Percentiles rank a stretch among this genome's conserved stretches.
These are phyloP conservation scores for Chamaea fasciata DNA, from an alignment of 2,113 vertebrate genomes.

Conservation along the genomic window DNA sequence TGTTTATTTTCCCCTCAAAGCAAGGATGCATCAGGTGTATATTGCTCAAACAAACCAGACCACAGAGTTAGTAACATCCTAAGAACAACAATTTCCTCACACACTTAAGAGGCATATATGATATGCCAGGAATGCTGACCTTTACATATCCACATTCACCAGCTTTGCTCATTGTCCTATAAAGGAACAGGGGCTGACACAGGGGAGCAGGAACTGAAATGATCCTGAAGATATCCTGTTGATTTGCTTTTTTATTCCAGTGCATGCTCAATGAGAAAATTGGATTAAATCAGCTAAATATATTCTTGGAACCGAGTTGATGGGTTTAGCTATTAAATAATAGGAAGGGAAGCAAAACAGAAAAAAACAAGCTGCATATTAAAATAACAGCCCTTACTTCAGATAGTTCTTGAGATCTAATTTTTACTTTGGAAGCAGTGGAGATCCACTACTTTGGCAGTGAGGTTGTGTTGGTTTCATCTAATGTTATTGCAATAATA, in stretches of 20 bases:
- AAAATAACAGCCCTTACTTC: not conserved
- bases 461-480: not conserved
- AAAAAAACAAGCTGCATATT: not conserved
- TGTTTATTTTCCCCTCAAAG: not conserved
- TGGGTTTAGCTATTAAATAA: not conserved
- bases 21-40: not conserved
- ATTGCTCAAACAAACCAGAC: not conserved
- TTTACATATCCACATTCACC: not conserved
- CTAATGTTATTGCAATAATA: not conserved
- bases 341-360: not conserved
- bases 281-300: constrained; percentile 28
- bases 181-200: not conserved
- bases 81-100: not conserved
- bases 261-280: constrained; percentile 22
- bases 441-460: not conserved
- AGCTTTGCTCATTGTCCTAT: not conserved
- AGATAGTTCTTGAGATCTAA: not conserved
- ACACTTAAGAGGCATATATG: not conserved
- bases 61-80: not conserved
- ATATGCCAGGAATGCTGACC: not conserved
- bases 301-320: not conserved
- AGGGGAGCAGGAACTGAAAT: not conserved
- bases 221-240: not conserved
- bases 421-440: not conserved
- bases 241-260: constrained; percentile 32